Base-by-base conservation (phyloP, 2,888 invertebrate genomes). In the Aphidoletes aphidimyza region DNA sequence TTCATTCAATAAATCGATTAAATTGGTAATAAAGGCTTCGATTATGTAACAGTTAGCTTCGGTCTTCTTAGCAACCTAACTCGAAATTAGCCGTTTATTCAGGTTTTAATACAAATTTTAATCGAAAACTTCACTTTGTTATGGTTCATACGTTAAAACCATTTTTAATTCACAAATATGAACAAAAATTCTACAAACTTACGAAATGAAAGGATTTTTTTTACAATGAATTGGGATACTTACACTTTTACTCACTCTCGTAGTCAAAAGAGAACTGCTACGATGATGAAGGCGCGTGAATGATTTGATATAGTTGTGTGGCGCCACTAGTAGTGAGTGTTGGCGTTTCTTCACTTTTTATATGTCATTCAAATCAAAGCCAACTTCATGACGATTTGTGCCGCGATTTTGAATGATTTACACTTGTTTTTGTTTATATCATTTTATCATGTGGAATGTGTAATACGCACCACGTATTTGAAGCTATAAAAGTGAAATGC, bases 161-260 rank as follows among this genome's bases (percentile, higher is more conserved):
- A 30, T 30, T 9, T 30, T 5, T 34, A 69, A 30, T 69, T 34
- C 69, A 69, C 69, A 69, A 34, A 30, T 11, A 26, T n/a, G n/a
- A 14, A 30, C 11, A 14, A 30, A 34, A 69, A 9, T 30, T 69
- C 17, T 30, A 30, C 8, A 69, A 54, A n/a, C 6, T 69, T 30
- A 30, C 26, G 3, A 14, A 30, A 69, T 30, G n/a, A 69, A 69
- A 69, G 9, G 9, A 69, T 30, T 30, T 30, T 69, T 14, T 9
- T 69, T 30, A 9, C 17, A 69, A 5, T 69, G 19, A 59, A 19
- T 59, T 5, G 36, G 5, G 17, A 37, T 81, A 81, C 81, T 81
- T 81, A 81, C 81, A 81, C 81, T 81, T 81, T 81, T 81, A 81
- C 37, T 81, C 81, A 81, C 81, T 37, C 81, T 37, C 81, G 81